Evolutionary conservation across 2,888 invertebrate species (phyloP).

Genomic region (Caenorhabditis sp.): DNA sequence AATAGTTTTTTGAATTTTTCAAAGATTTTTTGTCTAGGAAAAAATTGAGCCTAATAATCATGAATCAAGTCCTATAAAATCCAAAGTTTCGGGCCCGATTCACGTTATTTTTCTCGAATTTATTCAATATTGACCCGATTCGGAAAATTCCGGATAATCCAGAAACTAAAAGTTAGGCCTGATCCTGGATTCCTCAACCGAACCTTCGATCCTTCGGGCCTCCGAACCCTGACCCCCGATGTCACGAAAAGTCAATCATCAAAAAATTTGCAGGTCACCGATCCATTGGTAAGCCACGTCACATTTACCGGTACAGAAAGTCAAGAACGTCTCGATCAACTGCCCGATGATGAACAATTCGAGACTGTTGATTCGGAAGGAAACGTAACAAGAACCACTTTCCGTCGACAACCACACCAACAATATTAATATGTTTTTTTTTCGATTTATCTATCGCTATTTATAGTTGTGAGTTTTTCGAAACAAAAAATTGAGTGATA

Average conservation of each 20-base stretch:
- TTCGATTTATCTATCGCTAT: neutral
- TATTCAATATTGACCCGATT: too few species aligned
- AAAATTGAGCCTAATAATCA: too few species aligned
- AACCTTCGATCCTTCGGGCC: too few species aligned
- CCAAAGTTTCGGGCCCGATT: too few species aligned
- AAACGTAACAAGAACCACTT: conserved; percentile 65
- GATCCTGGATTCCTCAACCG: too few species aligned
- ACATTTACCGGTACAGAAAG: conserved; percentile 70
- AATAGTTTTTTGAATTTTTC: conserved; percentile 7
- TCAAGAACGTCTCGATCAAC: conserved; percentile 59
- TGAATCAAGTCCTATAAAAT: too few species aligned
- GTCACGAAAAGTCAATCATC: too few species aligned
- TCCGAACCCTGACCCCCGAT: too few species aligned
- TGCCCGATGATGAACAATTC: conserved; percentile 60
- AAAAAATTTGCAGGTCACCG: conserved; percentile 55
- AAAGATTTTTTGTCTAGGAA: conserved; percentile 6
- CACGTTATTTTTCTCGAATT: too few species aligned
- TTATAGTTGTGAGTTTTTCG: neutral
- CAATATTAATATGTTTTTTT: neutral
- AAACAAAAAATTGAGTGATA: neutral
- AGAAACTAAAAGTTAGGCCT: too few species aligned
- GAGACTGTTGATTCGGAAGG: conserved; percentile 69
- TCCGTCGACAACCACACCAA: conserved; percentile 32
- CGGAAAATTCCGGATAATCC: too few species aligned
- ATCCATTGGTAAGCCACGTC: conserved; percentile 66